These are phyloP conservation scores for Pollenia amentaria DNA, from an alignment of 2,888 invertebrate genomes.

Conservation along the genomic window DNA sequence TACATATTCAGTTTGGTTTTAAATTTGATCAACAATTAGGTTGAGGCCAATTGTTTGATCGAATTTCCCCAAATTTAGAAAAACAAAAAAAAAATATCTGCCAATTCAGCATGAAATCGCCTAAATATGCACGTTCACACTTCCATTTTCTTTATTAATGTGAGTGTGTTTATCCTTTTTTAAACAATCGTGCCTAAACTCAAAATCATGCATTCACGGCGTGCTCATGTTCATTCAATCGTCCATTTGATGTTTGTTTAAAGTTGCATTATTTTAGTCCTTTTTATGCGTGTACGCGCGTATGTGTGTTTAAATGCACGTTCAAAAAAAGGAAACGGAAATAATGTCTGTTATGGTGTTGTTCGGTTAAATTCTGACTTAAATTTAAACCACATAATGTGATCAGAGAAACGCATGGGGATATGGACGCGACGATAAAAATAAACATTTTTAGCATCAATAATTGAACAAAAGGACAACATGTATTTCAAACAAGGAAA, in stretches of 20 bases:
- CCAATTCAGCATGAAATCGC: no score
- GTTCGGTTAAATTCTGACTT: slow-evolving; percentile 9
- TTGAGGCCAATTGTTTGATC: no score
- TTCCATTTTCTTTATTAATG: neutral
- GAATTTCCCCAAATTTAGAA: no score
- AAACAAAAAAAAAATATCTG: no score
- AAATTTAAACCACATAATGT: slow-evolving; percentile 46
- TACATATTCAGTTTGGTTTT: no score
- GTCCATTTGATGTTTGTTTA: neutral
- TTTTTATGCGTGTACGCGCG: neutral
- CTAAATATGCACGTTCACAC: no score
- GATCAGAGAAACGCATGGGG: slow-evolving; percentile 38
- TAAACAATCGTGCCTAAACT: no score
- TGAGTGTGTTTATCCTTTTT: neutral
- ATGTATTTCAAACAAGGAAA: slow-evolving; percentile 4
- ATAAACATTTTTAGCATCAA: slow-evolving; percentile 30
- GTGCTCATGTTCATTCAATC: neutral
- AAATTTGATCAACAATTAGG: no score
- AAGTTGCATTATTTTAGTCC: neutral
- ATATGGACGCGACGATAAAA: slow-evolving; percentile 21
- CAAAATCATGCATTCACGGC: no score
- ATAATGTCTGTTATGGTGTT: slow-evolving; percentile 31
- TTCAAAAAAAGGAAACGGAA: slow-evolving; percentile 52
- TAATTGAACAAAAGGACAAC: slow-evolving; percentile 22
- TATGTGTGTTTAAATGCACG: neutral